Percentiles rank a stretch among this genome's conserved stretches.
Conservation (phyloP, 2,113 vertebrate genomes). For the Calonectris borealis region DNA sequence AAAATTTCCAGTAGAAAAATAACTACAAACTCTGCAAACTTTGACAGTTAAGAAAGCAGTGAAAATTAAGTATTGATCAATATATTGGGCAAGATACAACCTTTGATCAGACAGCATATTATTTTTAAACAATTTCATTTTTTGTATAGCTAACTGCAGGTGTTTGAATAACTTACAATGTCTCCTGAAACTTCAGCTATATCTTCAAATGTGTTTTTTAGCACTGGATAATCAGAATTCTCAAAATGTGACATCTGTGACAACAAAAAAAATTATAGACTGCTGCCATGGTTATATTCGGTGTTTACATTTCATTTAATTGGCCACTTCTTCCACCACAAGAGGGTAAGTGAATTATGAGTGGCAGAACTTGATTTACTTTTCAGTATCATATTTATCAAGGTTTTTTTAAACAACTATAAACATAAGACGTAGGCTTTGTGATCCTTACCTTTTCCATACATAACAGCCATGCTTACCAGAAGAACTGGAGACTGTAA, state of each 20-base stretch:
- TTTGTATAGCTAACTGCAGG: background rate
- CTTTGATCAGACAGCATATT: background rate
- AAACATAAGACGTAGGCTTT: background rate
- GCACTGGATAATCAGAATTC: background rate
- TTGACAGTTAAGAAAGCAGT: background rate
- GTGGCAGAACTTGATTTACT: background rate
- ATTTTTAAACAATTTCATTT: background rate
- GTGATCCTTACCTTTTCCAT: background rate
- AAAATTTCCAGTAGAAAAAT: background rate
- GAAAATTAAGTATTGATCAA: background rate
- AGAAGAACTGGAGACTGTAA: background rate
- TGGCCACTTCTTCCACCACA: background rate
- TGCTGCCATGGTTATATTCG: background rate
- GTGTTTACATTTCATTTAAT: background rate
- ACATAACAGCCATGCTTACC: background rate
- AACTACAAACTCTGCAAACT: background rate
- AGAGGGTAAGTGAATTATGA: background rate
- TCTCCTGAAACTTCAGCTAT: background rate
- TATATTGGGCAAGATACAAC: background rate
- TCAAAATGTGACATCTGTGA: background rate
- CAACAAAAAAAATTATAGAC: background rate
- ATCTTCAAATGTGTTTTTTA: background rate
- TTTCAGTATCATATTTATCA: too few relatives aligned
- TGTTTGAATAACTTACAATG: background rate
- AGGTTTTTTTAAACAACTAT: background rate